phyloP scores from a whole-genome alignment of 2,888 invertebrate genomes.

The Octonoba sinensis region DNA sequence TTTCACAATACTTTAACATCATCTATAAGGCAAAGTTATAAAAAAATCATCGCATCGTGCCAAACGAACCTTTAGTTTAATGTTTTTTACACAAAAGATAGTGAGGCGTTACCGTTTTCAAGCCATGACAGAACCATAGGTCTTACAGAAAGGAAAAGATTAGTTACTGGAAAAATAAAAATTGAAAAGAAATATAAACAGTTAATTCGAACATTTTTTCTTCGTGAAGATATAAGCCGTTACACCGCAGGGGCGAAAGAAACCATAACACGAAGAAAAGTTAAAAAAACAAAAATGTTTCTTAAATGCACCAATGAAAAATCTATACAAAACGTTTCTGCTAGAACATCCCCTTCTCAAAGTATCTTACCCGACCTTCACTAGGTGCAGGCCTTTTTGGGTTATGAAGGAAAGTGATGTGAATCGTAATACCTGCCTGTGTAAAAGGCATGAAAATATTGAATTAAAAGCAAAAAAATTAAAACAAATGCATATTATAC shows the following conservation, averaged over 20 bases:
- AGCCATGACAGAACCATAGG: background rate
- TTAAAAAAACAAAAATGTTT: slow-evolving; percentile 9
- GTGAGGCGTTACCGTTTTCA: slow-evolving; percentile 1
- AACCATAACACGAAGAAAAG: background rate
- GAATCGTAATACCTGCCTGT: background rate
- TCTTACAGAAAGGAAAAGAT: background rate
- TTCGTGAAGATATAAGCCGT: slow-evolving; percentile 3
- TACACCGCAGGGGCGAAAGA: background rate
- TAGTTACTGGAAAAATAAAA: background rate
- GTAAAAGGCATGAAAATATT: slow-evolving; percentile 5
- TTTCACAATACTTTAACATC: background rate
- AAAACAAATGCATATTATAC: background rate
- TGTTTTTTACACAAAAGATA: background rate
- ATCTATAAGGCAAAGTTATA: slow-evolving; percentile 10
- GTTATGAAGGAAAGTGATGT: background rate
- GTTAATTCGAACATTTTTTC: background rate
- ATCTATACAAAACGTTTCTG: background rate
- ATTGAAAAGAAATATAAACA: background rate
- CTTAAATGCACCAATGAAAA: background rate
- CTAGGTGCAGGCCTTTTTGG: background rate
- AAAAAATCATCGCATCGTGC: background rate
- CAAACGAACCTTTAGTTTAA: slow-evolving; percentile 1
- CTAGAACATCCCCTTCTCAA: background rate
- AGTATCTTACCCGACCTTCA: background rate
- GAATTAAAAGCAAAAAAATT: background rate